Conservation (phyloP, 2,113 vertebrate genomes). For the Gallinago media region DNA sequence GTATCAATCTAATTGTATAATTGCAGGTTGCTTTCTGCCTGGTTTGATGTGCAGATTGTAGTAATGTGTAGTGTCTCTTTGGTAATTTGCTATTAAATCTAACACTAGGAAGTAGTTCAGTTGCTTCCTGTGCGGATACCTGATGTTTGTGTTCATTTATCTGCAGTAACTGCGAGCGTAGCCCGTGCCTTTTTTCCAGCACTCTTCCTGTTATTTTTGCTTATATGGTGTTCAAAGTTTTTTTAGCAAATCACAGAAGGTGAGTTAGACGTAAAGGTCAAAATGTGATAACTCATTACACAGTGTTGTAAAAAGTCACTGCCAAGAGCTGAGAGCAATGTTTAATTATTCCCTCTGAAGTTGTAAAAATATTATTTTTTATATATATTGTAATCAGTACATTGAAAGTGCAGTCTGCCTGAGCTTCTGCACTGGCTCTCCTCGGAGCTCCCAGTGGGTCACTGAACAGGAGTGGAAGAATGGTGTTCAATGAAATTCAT, state of each 20-base stretch:
- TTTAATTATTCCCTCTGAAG: slow-evolving; percentile 64
- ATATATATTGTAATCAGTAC: slow-evolving; percentile 1
- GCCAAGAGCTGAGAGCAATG: background rate
- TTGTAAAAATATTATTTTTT: slow-evolving; percentile 41
- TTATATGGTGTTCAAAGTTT: background rate
- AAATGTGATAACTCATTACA: background rate
- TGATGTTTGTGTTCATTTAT: background rate
- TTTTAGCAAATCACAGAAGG: background rate
- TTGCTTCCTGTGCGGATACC: background rate
- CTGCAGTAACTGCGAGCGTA: background rate
- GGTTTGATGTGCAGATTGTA: slow-evolving; percentile 64
- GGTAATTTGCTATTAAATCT: slow-evolving; percentile 52
- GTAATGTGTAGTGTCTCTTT: slow-evolving; percentile 52
- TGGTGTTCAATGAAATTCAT: background rate
- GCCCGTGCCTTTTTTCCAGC: accelerated
- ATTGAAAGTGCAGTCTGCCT: background rate
- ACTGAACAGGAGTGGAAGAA: background rate
- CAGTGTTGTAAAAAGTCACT: slow-evolving; percentile 28
- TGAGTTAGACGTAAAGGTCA: slow-evolving; percentile 29
- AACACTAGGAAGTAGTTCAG: slow-evolving; percentile 8
- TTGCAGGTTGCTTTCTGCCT: slow-evolving; percentile 69
- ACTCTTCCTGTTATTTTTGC: background rate
- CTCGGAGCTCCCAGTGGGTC: background rate
- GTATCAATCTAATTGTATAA: slow-evolving; percentile 75
- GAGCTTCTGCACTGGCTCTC: background rate